Percentiles rank a stretch among this genome's conserved stretches.
phyloP scores from a whole-genome alignment of 30 jellyfish, hydroid and myxozoan genomes.

The Aurelia sp. region DNA sequence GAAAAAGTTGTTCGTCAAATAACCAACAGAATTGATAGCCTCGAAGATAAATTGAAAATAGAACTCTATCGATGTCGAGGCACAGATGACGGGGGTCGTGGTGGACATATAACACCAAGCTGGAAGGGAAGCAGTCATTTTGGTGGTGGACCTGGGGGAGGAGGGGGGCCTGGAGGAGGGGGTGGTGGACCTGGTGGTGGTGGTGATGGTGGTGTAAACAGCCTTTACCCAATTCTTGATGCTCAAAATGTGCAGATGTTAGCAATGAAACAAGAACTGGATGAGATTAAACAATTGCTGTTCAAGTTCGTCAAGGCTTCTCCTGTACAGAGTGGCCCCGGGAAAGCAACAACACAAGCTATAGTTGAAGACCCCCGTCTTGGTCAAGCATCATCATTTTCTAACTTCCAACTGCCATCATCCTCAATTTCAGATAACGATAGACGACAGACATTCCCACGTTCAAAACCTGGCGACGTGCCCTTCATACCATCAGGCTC shows the following conservation, averaged over 20 bases:
- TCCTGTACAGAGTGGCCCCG: slow-evolving; percentile 21
- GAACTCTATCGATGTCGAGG: slow-evolving; percentile 4
- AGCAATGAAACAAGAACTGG: slow-evolving; percentile 62
- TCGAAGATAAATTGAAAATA: slow-evolving; percentile 76
- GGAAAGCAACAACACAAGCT: slow-evolving; percentile 14
- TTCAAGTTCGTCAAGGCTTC: slow-evolving; percentile 52
- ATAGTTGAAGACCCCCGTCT: slow-evolving; percentile 6
- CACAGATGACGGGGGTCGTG: slow-evolving; percentile 33
- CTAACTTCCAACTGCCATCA: neutral
- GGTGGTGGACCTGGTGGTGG: slow-evolving; percentile 55
- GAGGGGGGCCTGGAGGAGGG: slow-evolving; percentile 61
- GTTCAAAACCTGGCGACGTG: neutral
- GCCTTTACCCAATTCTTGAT: slow-evolving; percentile 46
- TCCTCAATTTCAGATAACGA: neutral
- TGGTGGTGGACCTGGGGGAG: slow-evolving; percentile 81
- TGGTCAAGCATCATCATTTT: neutral
- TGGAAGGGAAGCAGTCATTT: slow-evolving; percentile 55
- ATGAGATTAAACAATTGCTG: slow-evolving; percentile 70
- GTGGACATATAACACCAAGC: slow-evolving; percentile 29
- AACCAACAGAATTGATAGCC: slow-evolving; percentile 84
- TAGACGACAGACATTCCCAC: no score
- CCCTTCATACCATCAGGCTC: neutral
- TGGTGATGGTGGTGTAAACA: slow-evolving; percentile 13
- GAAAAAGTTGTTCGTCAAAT: slow-evolving; percentile 94
- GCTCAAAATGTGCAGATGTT: slow-evolving; percentile 59